Percentiles rank a stretch among this genome's conserved stretches.
Evolutionary conservation across 35 echinoderm and acorn worm genomes (phyloP).

Genomic region (Apostichopus japonicus): DNA sequence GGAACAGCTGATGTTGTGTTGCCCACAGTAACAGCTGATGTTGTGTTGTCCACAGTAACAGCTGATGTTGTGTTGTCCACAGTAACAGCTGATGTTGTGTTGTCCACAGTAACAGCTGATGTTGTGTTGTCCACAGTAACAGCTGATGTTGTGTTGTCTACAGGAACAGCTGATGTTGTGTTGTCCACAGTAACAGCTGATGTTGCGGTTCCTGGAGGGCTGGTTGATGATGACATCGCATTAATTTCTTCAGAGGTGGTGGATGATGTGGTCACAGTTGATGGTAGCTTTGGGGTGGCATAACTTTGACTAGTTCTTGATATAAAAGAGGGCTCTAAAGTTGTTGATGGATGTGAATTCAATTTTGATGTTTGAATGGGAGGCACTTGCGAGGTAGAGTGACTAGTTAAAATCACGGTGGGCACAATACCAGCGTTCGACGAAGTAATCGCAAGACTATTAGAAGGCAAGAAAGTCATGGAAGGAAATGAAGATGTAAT

Average conservation of each 20-base stretch:
- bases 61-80: not conserved
- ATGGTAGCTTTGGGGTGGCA: not conserved
- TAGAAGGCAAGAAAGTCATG: not conserved
- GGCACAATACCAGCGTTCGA: not conserved
- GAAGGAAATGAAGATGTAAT: not conserved
- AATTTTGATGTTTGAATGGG: not conserved
- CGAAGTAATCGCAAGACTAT: not conserved
- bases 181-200: not conserved
- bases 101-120: too few species aligned
- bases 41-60: not conserved
- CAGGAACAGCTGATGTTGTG: not conserved
- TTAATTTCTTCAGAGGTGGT: not conserved
- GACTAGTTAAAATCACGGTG: not conserved
- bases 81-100: not conserved
- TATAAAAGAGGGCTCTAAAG: conserved; percentile 11
- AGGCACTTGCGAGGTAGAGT: not conserved
- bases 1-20: not conserved
- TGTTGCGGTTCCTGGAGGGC: not conserved
- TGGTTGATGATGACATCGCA: not conserved
- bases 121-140: not conserved
- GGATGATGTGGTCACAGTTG: not conserved
- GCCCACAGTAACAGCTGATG: not conserved
- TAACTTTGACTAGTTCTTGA: not conserved
- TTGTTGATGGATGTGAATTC: not conserved
- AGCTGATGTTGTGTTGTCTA: not conserved